Percentiles rank a stretch among this genome's conserved stretches.
phyloP scores from a whole-genome alignment of 2,888 invertebrate genomes.

The Chydorus sphaericus region DNA sequence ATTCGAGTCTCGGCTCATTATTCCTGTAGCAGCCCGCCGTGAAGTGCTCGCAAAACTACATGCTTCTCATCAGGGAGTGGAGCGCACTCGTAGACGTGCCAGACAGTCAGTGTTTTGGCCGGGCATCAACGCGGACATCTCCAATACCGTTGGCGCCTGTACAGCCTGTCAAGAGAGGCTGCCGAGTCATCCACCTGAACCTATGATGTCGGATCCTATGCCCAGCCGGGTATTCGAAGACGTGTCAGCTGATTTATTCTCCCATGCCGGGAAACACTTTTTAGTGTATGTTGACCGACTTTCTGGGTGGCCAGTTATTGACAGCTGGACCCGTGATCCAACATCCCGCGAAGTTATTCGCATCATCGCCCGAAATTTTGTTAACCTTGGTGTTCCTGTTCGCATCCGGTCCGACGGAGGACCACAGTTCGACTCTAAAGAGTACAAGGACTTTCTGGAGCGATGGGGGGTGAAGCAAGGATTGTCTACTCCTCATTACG shows the following conservation, averaged over 20 bases:
- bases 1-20: neutral
- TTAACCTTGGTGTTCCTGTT: conserved; percentile 10
- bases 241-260: conserved; percentile 2
- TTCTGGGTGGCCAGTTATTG: conserved; percentile 9
- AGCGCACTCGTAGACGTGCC: no score
- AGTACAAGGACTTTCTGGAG: conserved; percentile 8
- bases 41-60: neutral
- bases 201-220: neutral
- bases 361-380: conserved; percentile 14
- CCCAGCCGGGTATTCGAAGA: conserved; percentile 6
- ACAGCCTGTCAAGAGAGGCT: neutral
- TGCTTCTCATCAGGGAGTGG: neutral
- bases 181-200: neutral
- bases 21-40: neutral
- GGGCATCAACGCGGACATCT: neutral
- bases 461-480: conserved; percentile 2
- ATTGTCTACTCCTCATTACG: conserved; percentile 4
- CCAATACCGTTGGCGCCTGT: neutral
- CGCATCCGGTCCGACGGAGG: conserved; percentile 9
- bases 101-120: neutral
- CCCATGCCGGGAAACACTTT: neutral
- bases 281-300: conserved; percentile 8
- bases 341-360: conserved; percentile 3
- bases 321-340: conserved; percentile 12
- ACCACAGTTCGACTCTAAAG: conserved; percentile 11